A percentile compares a stretch with the other conserved stretches of the same genome.
Conservation (phyloP, 2,113 vertebrate genomes). For the Callopanchax toddi region DNA sequence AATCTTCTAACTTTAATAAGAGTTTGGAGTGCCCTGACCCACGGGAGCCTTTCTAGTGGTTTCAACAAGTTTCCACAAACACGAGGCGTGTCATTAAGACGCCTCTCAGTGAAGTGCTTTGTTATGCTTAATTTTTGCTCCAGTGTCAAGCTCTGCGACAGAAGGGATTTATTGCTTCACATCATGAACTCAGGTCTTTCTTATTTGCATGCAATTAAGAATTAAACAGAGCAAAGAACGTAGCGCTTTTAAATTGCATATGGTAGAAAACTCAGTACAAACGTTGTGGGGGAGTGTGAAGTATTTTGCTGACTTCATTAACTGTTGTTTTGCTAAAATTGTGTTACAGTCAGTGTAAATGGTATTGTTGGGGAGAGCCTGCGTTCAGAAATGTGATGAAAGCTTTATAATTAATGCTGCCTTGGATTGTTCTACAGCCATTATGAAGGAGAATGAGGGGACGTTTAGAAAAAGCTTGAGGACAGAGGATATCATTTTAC, state of each 20-base stretch:
- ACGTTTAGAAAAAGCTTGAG: no score
- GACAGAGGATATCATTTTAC: no score
- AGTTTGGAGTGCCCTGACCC: slow-evolving; percentile 31
- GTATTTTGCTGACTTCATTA: slow-evolving; percentile 54
- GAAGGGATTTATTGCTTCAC: slow-evolving; percentile 18
- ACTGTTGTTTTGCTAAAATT: slow-evolving; percentile 42
- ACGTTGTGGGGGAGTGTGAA: no score
- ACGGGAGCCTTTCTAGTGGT: slow-evolving; percentile 20
- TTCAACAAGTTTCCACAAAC: slow-evolving; percentile 38
- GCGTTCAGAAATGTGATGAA: slow-evolving; percentile 35
- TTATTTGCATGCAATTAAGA: slow-evolving; percentile 67
- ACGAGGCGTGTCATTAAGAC: slow-evolving; percentile 32
- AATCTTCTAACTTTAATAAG: slow-evolving; percentile 61
- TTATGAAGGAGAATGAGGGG: no score
- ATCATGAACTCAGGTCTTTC: slow-evolving; percentile 55
- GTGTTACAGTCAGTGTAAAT: slow-evolving; percentile 37
- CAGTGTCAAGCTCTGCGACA: slow-evolving; percentile 23
- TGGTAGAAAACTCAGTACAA: slow-evolving; percentile 7
- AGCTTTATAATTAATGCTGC: slow-evolving; percentile 3
- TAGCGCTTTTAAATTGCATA: slow-evolving; percentile 17
- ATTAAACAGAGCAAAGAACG: slow-evolving; percentile 29
- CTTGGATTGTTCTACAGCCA: no score
- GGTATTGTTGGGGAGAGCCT: slow-evolving; percentile 25
- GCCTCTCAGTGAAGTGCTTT: slow-evolving; percentile 19
- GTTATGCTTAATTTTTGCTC: slow-evolving; percentile 12